Percentiles rank a stretch among this genome's conserved stretches.
These are phyloP conservation scores for Drosophila truncata DNA, from an alignment of 1,140 invertebrate genomes.

Conservation along the genomic window DNA sequence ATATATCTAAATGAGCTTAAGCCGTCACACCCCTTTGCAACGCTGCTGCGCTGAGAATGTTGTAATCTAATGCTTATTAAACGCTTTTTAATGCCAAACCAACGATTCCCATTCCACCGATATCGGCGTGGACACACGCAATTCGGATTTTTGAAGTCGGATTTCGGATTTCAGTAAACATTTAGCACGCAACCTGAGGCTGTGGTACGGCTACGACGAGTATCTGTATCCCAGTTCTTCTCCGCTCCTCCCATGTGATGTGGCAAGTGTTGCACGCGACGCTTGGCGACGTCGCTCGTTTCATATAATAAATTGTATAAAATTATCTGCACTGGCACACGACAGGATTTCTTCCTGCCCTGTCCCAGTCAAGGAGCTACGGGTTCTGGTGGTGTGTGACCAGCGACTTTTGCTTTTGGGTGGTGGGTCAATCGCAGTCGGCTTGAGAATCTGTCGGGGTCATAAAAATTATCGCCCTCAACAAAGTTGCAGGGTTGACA, in stretches of 20 bases:
- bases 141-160: slow-evolving; percentile 45
- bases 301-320: slow-evolving; percentile 80
- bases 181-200: slow-evolving; percentile 74
- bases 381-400: slow-evolving; percentile 42
- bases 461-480: slow-evolving; percentile 80
- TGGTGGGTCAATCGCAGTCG: slow-evolving; percentile 75
- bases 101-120: slow-evolving; percentile 30
- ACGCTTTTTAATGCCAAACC: slow-evolving; percentile 77
- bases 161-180: slow-evolving; percentile 63
- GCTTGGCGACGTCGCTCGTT: slow-evolving; percentile 54
- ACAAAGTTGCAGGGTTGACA: slow-evolving; percentile 66
- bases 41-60: slow-evolving; percentile 31
- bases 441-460: slow-evolving; percentile 75
- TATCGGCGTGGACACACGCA: slow-evolving; percentile 52
- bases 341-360: slow-evolving; percentile 42
- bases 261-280: slow-evolving; percentile 83
- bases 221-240: slow-evolving; percentile 41
- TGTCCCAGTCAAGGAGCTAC: neutral
- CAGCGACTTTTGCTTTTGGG: slow-evolving; percentile 44
- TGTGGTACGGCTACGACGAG: slow-evolving; percentile 24
- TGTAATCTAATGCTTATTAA: slow-evolving; percentile 84
- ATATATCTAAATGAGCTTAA: slow-evolving; percentile 54
- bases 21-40: slow-evolving; percentile 39
- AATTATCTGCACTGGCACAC: slow-evolving; percentile 79
- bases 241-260: slow-evolving; percentile 45